Evolutionary conservation across 2,888 invertebrate species (phyloP).

Genomic region (Penaeus monodon): DNA sequence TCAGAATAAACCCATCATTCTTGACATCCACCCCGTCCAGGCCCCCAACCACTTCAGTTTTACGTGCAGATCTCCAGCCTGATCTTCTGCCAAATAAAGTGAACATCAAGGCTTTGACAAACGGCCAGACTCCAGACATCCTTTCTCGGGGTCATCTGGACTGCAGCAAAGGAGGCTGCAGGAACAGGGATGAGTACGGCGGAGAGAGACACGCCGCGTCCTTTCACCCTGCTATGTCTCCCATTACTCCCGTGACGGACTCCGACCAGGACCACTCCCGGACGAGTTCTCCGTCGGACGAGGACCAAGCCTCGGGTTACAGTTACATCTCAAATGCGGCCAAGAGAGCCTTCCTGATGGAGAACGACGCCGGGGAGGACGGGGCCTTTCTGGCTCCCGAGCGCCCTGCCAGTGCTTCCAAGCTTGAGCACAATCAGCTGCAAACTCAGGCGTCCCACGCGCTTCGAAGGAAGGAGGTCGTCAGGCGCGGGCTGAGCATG

Average conservation of each 20-base stretch:
- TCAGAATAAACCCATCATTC: slow-evolving; percentile 56
- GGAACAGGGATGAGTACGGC: slow-evolving; percentile 5
- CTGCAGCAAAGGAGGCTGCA: slow-evolving; percentile 10
- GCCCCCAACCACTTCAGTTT: slow-evolving; percentile 40
- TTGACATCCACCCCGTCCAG: slow-evolving; percentile 52
- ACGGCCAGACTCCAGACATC: slow-evolving; percentile 52
- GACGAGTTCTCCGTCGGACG: slow-evolving; percentile 24
- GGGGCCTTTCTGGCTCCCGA: slow-evolving; percentile 23
- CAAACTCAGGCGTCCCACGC: slow-evolving; percentile 1
- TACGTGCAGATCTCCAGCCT: slow-evolving; percentile 48
- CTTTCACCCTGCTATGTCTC: slow-evolving; percentile 24
- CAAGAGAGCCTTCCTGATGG: slow-evolving; percentile 63
- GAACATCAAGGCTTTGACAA: slow-evolving; percentile 35
- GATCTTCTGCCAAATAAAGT: slow-evolving; percentile 57
- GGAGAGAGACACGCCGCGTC: neutral
- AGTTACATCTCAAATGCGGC: slow-evolving; percentile 53
- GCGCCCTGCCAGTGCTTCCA: slow-evolving; percentile 48
- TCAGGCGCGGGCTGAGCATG: slow-evolving; percentile 58
- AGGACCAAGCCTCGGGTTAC: slow-evolving; percentile 31
- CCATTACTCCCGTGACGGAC: slow-evolving; percentile 34
- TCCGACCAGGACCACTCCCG: slow-evolving; percentile 27
- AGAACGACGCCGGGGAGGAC: slow-evolving; percentile 47
- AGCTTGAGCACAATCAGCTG: slow-evolving; percentile 2
- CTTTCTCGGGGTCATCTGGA: slow-evolving; percentile 38
- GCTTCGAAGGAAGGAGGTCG: slow-evolving; percentile 39